Evolutionary conservation across 2,113 vertebrate species (phyloP).

Genomic region (Cisticola juncidis): DNA sequence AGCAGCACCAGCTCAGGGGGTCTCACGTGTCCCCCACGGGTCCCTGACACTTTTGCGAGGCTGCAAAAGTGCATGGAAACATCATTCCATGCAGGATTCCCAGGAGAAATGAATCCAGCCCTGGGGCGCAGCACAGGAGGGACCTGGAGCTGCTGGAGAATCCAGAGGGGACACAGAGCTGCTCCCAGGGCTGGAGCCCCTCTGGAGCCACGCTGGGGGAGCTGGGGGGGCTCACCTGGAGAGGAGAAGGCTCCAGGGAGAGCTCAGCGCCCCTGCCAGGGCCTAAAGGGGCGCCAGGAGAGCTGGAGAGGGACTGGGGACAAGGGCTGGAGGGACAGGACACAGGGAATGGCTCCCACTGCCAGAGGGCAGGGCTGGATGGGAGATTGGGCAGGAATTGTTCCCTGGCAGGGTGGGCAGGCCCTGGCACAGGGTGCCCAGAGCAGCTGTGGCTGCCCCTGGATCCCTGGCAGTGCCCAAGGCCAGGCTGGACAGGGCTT

Average conservation of each 20-base stretch:
- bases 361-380: neutral
- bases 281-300: neutral
- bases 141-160: neutral
- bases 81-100: neutral
- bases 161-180: fast-evolving
- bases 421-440: neutral
- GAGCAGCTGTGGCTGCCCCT: neutral
- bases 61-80: neutral
- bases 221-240: neutral
- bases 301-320: neutral
- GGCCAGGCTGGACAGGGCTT: neutral
- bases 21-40: fast-evolving
- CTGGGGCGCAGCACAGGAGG: fast-evolving
- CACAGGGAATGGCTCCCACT: neutral
- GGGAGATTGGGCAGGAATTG: neutral
- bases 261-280: neutral
- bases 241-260: neutral
- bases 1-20: fast-evolving
- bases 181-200: neutral
- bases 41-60: fast-evolving
- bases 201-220: neutral
- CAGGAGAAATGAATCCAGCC: neutral
- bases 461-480: neutral
- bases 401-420: neutral
- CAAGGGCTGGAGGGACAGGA: neutral